These are phyloP conservation scores for Hippotragus niger DNA, from an alignment of 2,113 vertebrate species.

Conservation along the genomic window DNA sequence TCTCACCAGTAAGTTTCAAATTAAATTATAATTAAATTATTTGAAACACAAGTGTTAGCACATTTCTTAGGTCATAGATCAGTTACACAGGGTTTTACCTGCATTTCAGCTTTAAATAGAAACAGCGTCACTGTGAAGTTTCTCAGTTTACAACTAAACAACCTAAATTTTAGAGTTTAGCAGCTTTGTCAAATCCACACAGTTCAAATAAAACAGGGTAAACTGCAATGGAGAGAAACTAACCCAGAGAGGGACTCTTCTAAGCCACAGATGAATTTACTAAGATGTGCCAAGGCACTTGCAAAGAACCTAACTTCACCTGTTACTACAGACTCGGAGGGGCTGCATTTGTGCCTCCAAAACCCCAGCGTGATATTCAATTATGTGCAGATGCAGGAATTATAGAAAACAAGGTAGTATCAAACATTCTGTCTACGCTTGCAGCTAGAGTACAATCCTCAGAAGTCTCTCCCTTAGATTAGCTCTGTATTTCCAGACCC, in stretches of 20 bases:
- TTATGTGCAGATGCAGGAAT: neutral
- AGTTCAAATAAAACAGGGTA: neutral
- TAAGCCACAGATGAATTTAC: neutral
- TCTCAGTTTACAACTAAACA: neutral
- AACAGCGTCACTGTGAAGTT: neutral
- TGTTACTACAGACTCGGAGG: neutral
- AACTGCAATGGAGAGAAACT: neutral
- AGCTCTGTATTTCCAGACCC: slow-evolving; percentile 17
- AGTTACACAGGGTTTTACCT: neutral
- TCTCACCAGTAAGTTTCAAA: neutral
- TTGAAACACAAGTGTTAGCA: neutral
- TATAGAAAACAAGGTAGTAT: neutral
- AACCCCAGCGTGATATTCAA: neutral
- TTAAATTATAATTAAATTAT: neutral
- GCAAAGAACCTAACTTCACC: neutral
- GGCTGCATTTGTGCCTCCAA: neutral
- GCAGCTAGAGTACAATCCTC: neutral
- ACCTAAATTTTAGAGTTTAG: neutral
- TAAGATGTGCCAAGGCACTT: neutral
- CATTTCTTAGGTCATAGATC: neutral
- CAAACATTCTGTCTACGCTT: neutral
- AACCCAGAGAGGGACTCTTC: neutral
- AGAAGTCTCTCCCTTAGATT: neutral
- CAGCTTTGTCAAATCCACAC: neutral
- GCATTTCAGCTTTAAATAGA: neutral